Percentiles rank a stretch among this genome's conserved stretches.
Conservation (phyloP, 1,140 invertebrate species). For the Chymomyza costata region DNA sequence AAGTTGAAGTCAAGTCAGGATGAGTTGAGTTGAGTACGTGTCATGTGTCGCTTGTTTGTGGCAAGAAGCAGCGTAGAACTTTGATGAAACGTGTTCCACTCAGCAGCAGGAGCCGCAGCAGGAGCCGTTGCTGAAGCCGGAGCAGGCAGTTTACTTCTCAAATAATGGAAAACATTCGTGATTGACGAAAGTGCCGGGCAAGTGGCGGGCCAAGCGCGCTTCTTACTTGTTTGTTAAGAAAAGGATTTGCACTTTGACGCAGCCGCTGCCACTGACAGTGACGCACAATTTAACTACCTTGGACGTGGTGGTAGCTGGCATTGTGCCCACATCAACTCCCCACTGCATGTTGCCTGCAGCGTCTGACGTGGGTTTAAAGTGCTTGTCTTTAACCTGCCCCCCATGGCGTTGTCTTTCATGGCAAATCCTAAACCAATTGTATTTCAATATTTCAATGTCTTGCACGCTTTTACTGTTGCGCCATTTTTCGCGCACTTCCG, state of each 20-base stretch:
- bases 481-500: slow-evolving; percentile 52
- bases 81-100: slow-evolving; percentile 59
- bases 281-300: slow-evolving; percentile 55
- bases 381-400: not conserved
- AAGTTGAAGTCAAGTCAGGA: slow-evolving; percentile 29
- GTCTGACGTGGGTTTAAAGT: slow-evolving; percentile 14
- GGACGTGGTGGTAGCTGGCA: slow-evolving; percentile 15
- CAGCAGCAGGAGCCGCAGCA: slow-evolving; percentile 45
- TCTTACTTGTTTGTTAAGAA: not conserved
- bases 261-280: slow-evolving; percentile 46
- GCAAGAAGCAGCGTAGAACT: slow-evolving; percentile 58
- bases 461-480: slow-evolving; percentile 43
- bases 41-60: slow-evolving; percentile 67
- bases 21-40: slow-evolving; percentile 61
- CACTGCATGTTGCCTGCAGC: not conserved
- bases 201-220: too few relatives aligned
- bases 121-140: slow-evolving; percentile 19
- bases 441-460: slow-evolving; percentile 68
- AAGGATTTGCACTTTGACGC: slow-evolving; percentile 49
- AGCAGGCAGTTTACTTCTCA: too few relatives aligned
- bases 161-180: too few relatives aligned
- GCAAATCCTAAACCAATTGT: slow-evolving; percentile 55
- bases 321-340: slow-evolving; percentile 1
- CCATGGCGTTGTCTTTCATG: not conserved
- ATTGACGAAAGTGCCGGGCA: slow-evolving; percentile 7